Base-by-base conservation (phyloP, 2,113 vertebrate species). In the Lethenteron camtschaticum region DNA sequence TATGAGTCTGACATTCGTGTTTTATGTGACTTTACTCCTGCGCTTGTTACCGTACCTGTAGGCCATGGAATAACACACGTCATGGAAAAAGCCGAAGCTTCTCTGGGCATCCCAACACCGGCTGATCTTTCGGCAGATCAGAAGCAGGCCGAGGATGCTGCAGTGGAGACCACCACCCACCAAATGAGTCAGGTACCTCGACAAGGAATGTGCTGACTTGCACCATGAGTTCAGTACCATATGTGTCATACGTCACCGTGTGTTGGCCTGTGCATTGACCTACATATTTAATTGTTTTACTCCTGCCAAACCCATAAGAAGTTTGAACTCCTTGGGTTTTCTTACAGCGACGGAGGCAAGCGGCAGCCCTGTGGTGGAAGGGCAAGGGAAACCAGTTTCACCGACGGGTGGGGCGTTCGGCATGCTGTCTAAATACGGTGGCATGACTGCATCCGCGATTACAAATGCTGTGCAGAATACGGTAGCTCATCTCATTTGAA, bases 51-150 rank as follows among this genome's bases (percentile, higher is more conserved):
- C 73, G 73, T 74, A n/a, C 60, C 56, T 76, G 7, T 24, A 96
- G 90, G 94, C 72, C 90, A 96, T 75, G 88, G 91, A 12, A 85
- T 96, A 79, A 88, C 85, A 74, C 87, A 85, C 76, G 90, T 84
- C 71, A 91, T 96, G n/a, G 90, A 99, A 77, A 99, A 95, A 77
- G 90, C 94, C 9, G 92, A 99, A 79, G 86, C 84, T 1, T 86
- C 89, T 1, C 81, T 95, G 73, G 92, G 94, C 68, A 91, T 96
- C 69, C 90, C 90, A 56, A 92, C 82, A 76, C 87, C 94, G 4
- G 80, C 72, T 56, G 85, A 89, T 73, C 77, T 95, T 57, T 86
- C 86, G 0, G 74, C 83, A 6, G 81, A 85, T 41, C 41, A 41
- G 41, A 41, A 41, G 41, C 41, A 41, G 41, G 41, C 41, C 41